Percentiles rank a stretch among this genome's conserved stretches.
Evolutionary conservation across 2,797 vertebrate species (phyloP).

Genomic region (Lerista edwardsae): DNA sequence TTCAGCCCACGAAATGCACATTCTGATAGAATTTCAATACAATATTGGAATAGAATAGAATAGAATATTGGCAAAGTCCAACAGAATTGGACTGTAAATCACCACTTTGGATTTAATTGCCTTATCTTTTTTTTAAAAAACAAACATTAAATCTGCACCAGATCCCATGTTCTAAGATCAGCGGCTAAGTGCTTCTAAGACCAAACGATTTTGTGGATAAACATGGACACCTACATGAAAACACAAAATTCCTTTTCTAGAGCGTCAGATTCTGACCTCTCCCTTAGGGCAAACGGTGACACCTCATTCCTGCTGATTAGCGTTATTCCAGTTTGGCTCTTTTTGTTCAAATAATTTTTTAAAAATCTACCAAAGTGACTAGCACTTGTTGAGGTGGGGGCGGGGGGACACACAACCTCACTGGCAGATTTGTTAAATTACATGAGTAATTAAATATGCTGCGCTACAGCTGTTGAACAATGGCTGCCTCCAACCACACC

Average conservation of each 20-base stretch:
- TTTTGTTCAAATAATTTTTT: constrained; percentile 3
- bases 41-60: too few relatives aligned
- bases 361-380: constrained; percentile 70
- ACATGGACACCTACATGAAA: background rate
- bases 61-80: too few relatives aligned
- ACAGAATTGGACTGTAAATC: background rate
- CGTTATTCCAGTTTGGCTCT: constrained; percentile 46
- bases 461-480: constrained; percentile 90
- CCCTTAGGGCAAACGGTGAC: constrained; percentile 8
- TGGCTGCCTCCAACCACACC: constrained; percentile 82
- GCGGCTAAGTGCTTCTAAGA: constrained; percentile 10
- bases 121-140: constrained; percentile 55
- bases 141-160: constrained; percentile 76
- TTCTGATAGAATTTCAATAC: too few relatives aligned
- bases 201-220: constrained; percentile 40
- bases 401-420: constrained; percentile 62
- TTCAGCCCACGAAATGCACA: too few relatives aligned
- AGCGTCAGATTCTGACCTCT: background rate
- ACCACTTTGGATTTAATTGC: constrained; percentile 64
- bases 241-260: background rate
- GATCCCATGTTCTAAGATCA: constrained; percentile 72
- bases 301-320: constrained; percentile 60
- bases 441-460: constrained; percentile 87
- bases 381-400: constrained; percentile 57
- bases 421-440: constrained; percentile 83